phyloP scores from a whole-genome alignment of 2,797 vertebrate species.

The Brachyalestes nurse region DNA sequence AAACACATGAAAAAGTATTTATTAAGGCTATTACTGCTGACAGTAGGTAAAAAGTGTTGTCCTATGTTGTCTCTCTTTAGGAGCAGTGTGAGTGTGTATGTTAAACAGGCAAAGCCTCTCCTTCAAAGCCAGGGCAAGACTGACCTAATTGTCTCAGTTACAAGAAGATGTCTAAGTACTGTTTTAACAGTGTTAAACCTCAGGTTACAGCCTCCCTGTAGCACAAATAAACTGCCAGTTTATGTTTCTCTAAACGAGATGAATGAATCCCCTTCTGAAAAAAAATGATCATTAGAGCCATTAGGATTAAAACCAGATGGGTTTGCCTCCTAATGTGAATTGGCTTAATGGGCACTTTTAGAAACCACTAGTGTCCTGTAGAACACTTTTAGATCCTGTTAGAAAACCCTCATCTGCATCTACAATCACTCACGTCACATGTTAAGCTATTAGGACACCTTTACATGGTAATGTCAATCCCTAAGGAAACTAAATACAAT shows the following conservation, averaged over 20 bases:
- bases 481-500: no score
- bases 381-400: no score
- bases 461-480: no score
- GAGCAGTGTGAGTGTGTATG: constrained; percentile 1
- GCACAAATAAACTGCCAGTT: neutral
- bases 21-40: neutral
- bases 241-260: neutral
- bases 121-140: neutral
- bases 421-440: no score
- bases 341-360: no score
- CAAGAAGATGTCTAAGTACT: neutral
- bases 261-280: no score
- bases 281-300: no score
- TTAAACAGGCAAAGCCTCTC: neutral
- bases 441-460: no score
- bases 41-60: neutral
- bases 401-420: no score
- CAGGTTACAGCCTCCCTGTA: neutral
- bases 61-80: neutral
- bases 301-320: no score
- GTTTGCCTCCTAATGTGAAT: no score
- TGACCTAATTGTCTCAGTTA: neutral
- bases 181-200: neutral
- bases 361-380: no score
- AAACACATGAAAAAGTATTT: neutral